A percentile compares a stretch with the other conserved stretches of the same genome.
Evolutionary conservation across 2,888 invertebrate genomes (phyloP).

Genomic region (Megaustenia siamemsis): DNA sequence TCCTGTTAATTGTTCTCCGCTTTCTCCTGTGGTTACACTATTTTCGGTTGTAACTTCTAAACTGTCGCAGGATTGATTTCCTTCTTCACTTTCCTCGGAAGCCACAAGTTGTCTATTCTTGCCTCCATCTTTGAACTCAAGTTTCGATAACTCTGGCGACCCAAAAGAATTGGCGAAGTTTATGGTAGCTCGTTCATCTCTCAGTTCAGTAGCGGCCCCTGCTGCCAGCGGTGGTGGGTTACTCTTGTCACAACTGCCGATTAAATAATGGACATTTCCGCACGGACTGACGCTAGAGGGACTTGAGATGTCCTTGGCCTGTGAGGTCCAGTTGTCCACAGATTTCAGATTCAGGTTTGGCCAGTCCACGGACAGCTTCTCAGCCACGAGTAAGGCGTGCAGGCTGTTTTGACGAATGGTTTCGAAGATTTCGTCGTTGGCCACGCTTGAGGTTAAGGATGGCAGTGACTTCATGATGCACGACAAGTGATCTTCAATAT

Average conservation of each 20-base stretch:
- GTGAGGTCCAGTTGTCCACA: background rate
- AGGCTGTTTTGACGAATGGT: slow-evolving; percentile 43
- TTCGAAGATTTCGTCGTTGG: slow-evolving; percentile 32
- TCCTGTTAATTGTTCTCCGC: too few species aligned
- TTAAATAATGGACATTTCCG: too few species aligned
- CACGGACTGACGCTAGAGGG: background rate
- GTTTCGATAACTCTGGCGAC: background rate
- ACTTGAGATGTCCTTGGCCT: background rate
- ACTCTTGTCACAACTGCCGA: too few species aligned
- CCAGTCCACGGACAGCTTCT: slow-evolving; percentile 19
- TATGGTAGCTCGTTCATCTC: too few species aligned
- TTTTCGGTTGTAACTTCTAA: background rate
- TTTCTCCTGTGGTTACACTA: background rate
- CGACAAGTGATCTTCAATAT: slow-evolving; percentile 11
- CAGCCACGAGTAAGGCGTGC: slow-evolving; percentile 17
- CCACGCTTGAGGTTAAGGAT: background rate
- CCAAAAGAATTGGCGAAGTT: background rate
- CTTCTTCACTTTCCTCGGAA: too few species aligned
- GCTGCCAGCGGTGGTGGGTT: too few species aligned
- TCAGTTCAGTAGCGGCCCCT: too few species aligned
- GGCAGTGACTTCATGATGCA: slow-evolving; percentile 26
- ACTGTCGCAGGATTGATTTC: background rate
- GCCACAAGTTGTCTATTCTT: background rate
- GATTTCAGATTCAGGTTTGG: background rate
- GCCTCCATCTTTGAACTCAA: background rate